Evolutionary conservation across 2,797 vertebrate genomes (phyloP).

Genomic region (Xiphorhynchus erythropygius): DNA sequence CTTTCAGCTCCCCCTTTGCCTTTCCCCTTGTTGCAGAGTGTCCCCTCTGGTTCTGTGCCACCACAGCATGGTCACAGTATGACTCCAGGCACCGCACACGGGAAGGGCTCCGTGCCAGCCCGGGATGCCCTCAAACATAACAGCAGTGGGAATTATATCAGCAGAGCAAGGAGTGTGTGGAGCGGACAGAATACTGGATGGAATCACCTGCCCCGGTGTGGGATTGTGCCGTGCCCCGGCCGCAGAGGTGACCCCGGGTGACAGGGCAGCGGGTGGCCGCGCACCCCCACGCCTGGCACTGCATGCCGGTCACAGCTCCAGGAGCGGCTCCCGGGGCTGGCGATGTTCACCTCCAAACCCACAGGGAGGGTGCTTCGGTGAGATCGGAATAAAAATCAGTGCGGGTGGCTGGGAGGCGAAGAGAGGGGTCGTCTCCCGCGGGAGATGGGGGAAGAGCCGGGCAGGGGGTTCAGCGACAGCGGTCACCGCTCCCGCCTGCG

Average conservation of each 20-base stretch:
- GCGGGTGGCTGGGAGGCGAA: neutral
- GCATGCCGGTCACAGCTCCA: neutral
- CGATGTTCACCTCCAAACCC: neutral
- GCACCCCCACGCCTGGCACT: neutral
- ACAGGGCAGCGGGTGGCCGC: rapidly evolving
- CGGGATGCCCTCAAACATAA: rapidly evolving
- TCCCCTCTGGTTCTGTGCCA: neutral
- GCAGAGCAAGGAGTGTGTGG: neutral
- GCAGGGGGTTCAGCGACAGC: neutral
- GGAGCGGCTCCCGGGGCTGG: neutral
- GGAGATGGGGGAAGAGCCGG: neutral
- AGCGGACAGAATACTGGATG: neutral
- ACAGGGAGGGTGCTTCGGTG: neutral
- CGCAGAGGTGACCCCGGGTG: neutral
- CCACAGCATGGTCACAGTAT: rapidly evolving
- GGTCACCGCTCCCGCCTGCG: neutral
- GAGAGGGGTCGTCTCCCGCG: neutral
- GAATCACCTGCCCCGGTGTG: neutral
- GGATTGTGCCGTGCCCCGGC: neutral
- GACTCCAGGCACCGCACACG: rapidly evolving
- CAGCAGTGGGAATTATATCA: rapidly evolving
- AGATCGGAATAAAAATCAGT: constrained; percentile 52
- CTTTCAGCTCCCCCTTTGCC: neutral
- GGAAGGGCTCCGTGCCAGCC: neutral
- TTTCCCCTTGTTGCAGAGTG: neutral